Evolutionary conservation across 1,140 invertebrate species (phyloP).

Genomic region (Frieseomelitta varia): DNA sequence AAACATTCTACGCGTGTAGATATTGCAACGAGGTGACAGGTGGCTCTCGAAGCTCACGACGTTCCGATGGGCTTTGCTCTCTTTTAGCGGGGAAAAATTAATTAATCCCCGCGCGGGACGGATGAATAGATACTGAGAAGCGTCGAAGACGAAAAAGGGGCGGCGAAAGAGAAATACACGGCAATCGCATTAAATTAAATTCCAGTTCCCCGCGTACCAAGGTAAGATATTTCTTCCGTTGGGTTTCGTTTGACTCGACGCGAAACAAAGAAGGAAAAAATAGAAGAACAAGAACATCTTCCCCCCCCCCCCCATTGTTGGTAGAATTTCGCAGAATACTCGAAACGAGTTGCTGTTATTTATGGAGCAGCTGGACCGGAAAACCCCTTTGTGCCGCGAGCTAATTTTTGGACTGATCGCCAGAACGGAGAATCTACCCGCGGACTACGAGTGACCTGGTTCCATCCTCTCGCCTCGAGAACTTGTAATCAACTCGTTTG

Average conservation of each 20-base stretch:
- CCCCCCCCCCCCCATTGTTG: neutral
- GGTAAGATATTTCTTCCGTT: neutral
- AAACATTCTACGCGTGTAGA: neutral
- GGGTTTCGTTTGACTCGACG: neutral
- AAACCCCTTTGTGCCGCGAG: neutral
- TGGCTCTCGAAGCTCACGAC: neutral
- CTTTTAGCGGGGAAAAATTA: slow-evolving; percentile 8
- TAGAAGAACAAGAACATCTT: neutral
- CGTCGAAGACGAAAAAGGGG: neutral
- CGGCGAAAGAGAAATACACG: neutral
- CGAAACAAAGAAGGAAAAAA: neutral
- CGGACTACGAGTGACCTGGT: neutral
- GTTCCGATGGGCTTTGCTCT: neutral
- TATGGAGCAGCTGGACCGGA: neutral
- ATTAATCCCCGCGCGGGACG: neutral
- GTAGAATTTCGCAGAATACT: neutral
- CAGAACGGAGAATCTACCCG: neutral
- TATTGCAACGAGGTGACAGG: neutral
- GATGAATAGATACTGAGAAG: too few relatives aligned
- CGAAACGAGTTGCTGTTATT: neutral
- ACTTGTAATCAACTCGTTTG: neutral
- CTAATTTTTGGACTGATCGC: neutral
- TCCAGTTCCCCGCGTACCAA: neutral
- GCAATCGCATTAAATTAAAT: slow-evolving; percentile 6
- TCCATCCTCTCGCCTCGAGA: neutral